Evolutionary conservation across 2,888 invertebrate species (phyloP).

Genomic region (Calliphora vomitoria): DNA sequence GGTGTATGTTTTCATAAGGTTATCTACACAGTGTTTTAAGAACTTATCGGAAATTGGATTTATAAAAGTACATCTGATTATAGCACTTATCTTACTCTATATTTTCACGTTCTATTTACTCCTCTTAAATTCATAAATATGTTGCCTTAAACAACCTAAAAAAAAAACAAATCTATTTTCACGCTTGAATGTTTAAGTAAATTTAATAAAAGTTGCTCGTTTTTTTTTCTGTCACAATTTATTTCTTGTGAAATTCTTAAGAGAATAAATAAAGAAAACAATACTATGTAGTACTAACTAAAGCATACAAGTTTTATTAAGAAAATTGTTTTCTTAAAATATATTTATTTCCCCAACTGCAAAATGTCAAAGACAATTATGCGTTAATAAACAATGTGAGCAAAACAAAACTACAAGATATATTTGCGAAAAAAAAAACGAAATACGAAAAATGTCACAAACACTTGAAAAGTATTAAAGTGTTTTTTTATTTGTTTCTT

Average conservation of each 20-base stretch:
- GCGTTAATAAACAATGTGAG: constrained; percentile 27
- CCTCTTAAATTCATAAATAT: too few relatives aligned
- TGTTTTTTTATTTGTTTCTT: background rate
- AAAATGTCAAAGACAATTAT: constrained; percentile 28
- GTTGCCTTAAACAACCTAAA: too few relatives aligned
- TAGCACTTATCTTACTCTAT: too few relatives aligned
- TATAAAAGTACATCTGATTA: too few relatives aligned
- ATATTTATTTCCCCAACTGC: constrained; percentile 2
- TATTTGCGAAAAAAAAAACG: background rate
- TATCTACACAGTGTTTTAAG: too few relatives aligned
- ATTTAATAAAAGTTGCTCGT: background rate
- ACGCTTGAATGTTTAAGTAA: background rate
- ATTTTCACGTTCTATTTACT: too few relatives aligned
- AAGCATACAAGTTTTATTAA: background rate
- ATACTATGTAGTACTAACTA: too few relatives aligned
- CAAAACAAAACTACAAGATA: background rate
- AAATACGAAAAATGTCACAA: constrained; percentile 29
- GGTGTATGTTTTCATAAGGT: too few relatives aligned
- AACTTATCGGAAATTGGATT: too few relatives aligned
- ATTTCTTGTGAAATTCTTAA: background rate
- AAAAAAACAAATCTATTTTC: background rate
- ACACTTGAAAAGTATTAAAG: constrained; percentile 46
- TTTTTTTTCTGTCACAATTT: background rate
- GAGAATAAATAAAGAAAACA: background rate
- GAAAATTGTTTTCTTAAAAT: background rate